These are phyloP conservation scores for Grammomys dolichurus DNA, from an alignment of 2,113 vertebrate species.

Conservation along the genomic window DNA sequence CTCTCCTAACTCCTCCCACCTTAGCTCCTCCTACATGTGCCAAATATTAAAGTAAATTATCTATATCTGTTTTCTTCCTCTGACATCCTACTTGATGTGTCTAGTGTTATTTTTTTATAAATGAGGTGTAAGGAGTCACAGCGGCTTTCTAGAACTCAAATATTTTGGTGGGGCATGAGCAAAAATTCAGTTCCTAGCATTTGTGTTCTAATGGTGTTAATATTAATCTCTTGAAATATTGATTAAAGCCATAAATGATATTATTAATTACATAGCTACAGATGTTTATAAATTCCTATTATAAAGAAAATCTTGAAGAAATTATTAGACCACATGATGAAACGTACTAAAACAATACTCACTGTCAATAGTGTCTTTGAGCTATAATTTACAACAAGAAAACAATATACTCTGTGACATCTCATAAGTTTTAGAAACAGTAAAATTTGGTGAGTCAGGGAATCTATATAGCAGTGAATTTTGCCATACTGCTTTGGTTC, in stretches of 20 bases:
- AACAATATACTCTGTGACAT: background rate
- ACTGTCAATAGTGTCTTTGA: background rate
- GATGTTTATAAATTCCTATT: background rate
- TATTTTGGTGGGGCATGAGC: background rate
- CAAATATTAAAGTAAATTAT: background rate
- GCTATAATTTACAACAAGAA: background rate
- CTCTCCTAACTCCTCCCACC: too few relatives aligned
- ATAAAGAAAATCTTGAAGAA: background rate
- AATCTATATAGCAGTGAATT: background rate
- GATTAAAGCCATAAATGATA: background rate
- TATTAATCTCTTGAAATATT: background rate
- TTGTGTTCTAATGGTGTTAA: background rate
- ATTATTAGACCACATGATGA: background rate
- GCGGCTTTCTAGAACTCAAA: background rate
- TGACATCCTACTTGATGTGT: background rate
- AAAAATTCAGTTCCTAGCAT: background rate
- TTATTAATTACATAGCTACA: background rate
- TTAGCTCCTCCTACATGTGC: too few relatives aligned
- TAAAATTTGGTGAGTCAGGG: background rate
- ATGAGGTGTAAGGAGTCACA: background rate
- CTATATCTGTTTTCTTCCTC: background rate
- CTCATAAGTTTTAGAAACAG: constrained; percentile 5
- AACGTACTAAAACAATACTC: background rate
- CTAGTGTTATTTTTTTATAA: background rate
- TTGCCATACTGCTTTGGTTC: too few relatives aligned